Evolutionary conservation across 2,113 vertebrate species (phyloP), one percentile per base, ranked within the genome.

Genomic region (Anguilla rostrata): DNA sequence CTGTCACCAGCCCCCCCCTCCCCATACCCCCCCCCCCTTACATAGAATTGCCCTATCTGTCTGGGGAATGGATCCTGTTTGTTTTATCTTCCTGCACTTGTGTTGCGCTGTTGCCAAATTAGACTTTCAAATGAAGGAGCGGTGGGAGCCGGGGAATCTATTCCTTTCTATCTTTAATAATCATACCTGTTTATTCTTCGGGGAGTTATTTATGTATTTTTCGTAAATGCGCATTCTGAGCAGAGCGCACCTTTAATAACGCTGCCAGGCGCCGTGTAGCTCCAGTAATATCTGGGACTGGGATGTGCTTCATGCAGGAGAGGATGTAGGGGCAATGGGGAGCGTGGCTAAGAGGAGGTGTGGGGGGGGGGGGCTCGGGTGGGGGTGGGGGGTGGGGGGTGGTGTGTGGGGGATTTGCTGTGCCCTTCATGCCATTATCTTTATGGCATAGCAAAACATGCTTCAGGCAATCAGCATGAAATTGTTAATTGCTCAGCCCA

Each of bases 391-490:
- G 71, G 90, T 84, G 81, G 86, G 89, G 87, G 87, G 92, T 89
- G 86, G 91, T 93, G 87, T 89, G 92, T 88, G 34, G 34, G 34
- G 34, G 34, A 34, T 85, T 92, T 88, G 85, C 92, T 92, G 87
- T 89, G 89, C 94, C 95, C 84, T 89, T 94, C 92, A 93, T 95
- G 95, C 95, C 95, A 85, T 97, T 97, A 95, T 96, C 95, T 97
- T 96, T 95, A 95, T 96, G 95, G 95, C 94, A 84, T 89, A 94
- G 95, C 93, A 95, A 95, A 97, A 95, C 96, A 94, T 92, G 96
- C 97, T 96, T 94, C 95, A 94, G 97, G 97, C 97, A 97, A 96
- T 97, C 96, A 96, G 96, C 96, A 92, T 96, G 97, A 96, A 97
- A 96, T 97, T 96, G 94, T 95, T 97, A 97, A 97, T 98, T 97